Base-by-base conservation (phyloP, 2,888 invertebrate species). In the Alitta virens region DNA sequence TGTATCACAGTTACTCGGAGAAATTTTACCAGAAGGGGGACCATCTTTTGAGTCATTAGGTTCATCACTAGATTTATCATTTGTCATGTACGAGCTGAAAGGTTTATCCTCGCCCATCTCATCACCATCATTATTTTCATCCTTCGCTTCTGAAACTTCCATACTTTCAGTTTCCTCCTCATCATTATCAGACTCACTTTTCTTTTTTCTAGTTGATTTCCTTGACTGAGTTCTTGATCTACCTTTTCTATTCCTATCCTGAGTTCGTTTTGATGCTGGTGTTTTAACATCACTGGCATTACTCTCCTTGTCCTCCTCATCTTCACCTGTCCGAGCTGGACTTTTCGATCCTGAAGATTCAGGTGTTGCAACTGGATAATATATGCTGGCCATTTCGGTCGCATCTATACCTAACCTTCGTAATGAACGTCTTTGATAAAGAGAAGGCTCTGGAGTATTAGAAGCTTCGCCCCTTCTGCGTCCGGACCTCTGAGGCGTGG, bases 91-190 rank as follows among this genome's bases (percentile, higher is more conserved):
- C 3, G 46, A 46, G 7, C 18, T 46, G 46, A 46, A 46, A 9
- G 46, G 46, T 21, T 46, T 21, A 62, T 26, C 27, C 18, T 9
- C 18, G 21, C 53, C 46, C 1, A n/a, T 46, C 5, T 27, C 52
- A 21, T 23, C 5, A 57, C 38, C 62, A 52, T 46, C 51, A 2
- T 57, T 26, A 33, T 33, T 56, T 33, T 56, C 57, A 12, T 49
- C 51, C 40, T 55, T 50, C 56, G 53, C 53, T 62, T 68, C 52
- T 33, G 33, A 33, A 33, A 33, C 33, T 42, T 58, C 62, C 26
- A 49, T 62, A 40, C 58, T 56, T 21, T 38, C 58, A 7, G 7
- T 26, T 38, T 63, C 60, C 16, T 58, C 55, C 33, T 62, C 57
- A 40, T 59, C 61, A 23, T 40, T 40, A 27, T 60, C 25, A 42